Conservation (phyloP, 2,113 vertebrate genomes). For the Chionis minor region DNA sequence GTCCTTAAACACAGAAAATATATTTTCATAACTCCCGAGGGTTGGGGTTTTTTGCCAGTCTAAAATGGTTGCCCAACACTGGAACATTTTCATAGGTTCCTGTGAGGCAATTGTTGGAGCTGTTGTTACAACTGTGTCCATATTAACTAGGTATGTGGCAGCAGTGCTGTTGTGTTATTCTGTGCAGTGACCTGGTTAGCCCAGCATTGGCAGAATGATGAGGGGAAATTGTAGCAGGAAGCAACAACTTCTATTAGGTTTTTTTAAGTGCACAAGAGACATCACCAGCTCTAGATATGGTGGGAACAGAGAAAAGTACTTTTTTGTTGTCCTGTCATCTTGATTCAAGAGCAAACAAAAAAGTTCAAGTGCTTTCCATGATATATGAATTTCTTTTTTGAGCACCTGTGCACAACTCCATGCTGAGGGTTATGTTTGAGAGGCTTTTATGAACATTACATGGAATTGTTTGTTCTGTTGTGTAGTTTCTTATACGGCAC, state of each 20-base stretch:
- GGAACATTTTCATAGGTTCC: background rate
- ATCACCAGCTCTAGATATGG: background rate
- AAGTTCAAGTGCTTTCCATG: background rate
- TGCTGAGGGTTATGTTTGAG: background rate
- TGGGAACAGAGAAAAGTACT: background rate
- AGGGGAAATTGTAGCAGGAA: background rate
- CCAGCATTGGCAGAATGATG: background rate
- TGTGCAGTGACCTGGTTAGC: background rate
- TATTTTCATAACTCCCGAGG: background rate
- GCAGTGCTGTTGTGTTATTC: background rate
- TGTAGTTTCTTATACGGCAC: background rate
- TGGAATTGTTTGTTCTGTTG: background rate
- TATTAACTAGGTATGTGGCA: background rate
- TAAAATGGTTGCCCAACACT: background rate
- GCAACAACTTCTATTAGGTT: background rate
- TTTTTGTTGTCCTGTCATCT: background rate
- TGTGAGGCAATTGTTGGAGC: background rate
- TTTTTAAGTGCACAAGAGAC: background rate
- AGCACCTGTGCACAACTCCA: background rate
- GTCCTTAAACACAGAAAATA: background rate
- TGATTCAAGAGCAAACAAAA: background rate
- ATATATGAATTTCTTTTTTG: background rate
- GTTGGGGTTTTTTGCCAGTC: background rate
- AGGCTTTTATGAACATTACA: background rate
- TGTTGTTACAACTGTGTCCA: background rate